Conservation (phyloP, 2,797 vertebrate genomes). For the Pseudochirops corinnae region DNA sequence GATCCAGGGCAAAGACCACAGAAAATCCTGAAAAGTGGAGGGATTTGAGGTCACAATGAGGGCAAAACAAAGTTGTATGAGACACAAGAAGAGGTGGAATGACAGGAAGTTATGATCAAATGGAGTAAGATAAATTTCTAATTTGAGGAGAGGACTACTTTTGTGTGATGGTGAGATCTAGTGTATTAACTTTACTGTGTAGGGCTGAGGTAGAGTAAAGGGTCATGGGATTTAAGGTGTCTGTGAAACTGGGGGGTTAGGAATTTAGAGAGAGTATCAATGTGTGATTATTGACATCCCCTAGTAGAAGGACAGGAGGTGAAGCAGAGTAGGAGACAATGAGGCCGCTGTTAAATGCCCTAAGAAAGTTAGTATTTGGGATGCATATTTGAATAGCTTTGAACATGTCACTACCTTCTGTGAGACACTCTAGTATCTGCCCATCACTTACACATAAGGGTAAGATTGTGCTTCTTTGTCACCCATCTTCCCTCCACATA, state of each 20-base stretch:
- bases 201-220: neutral
- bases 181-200: neutral
- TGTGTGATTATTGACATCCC: neutral
- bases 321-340: neutral
- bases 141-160: neutral
- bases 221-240: neutral
- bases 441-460: neutral
- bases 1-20: neutral
- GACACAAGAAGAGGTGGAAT: neutral
- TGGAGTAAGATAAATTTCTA: neutral
- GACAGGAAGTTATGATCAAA: neutral
- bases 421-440: neutral
- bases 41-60: neutral
- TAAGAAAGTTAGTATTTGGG: neutral
- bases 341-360: neutral
- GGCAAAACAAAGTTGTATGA: neutral
- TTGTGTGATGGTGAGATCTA: neutral
- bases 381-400: neutral
- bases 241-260: neutral
- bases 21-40: neutral
- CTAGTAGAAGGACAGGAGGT: neutral
- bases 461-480: neutral
- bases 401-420: neutral
- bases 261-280: neutral
- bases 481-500: neutral